Evolutionary conservation across 2,113 vertebrate genomes (phyloP).

Genomic region (Hipposideros armiger): DNA sequence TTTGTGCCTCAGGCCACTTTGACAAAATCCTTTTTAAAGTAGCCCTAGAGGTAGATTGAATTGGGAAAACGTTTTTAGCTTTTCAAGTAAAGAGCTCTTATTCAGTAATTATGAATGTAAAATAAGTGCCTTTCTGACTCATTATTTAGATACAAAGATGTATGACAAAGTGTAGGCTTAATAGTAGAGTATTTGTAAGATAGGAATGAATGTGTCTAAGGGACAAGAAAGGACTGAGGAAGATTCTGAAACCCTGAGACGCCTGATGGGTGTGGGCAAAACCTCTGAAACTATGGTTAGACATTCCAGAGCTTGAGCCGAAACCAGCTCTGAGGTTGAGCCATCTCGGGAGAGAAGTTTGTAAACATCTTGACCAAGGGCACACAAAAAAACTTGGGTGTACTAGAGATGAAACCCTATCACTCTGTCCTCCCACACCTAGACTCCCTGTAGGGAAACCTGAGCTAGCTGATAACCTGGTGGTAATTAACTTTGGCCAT

Average conservation of each 20-base stretch:
- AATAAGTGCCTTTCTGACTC: constrained; percentile 32
- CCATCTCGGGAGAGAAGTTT: constrained; percentile 27
- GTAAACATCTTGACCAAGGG: constrained; percentile 61
- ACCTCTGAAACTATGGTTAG: constrained; percentile 66
- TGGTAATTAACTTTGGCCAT: background rate
- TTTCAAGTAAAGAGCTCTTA: constrained; percentile 15
- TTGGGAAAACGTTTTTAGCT: background rate
- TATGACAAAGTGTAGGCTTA: background rate
- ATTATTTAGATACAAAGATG: constrained; percentile 38
- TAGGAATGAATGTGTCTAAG: background rate
- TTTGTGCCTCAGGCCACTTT: background rate
- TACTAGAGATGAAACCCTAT: background rate
- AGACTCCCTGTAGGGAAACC: background rate
- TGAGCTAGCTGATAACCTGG: constrained; percentile 16
- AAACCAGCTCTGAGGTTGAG: constrained; percentile 68
- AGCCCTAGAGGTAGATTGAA: background rate
- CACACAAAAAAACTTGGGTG: background rate
- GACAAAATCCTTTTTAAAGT: constrained; percentile 20
- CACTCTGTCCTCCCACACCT: constrained; percentile 18
- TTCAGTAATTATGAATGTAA: constrained; percentile 41
- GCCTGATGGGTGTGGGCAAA: constrained; percentile 55
- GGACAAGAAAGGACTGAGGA: background rate
- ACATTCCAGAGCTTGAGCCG: constrained; percentile 59
- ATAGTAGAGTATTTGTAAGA: constrained; percentile 11
- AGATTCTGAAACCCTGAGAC: background rate